These are phyloP conservation scores for Drosophila trapezifrons DNA, from an alignment of 1,140 invertebrate genomes.

Conservation along the genomic window DNA sequence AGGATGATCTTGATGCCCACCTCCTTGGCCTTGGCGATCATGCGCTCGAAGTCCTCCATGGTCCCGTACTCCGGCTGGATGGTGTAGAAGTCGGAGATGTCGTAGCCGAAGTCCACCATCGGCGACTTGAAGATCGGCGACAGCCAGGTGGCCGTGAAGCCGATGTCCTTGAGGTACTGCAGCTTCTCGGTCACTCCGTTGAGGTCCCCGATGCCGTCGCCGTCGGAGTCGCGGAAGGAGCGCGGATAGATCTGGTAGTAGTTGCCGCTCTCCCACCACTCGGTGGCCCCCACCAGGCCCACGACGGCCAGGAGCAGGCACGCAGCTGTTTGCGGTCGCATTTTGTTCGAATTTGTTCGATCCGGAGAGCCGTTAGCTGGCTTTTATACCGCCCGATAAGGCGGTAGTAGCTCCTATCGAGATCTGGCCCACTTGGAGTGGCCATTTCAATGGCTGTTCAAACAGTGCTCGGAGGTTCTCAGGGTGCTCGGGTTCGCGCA, in stretches of 20 bases:
- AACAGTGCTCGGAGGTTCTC: conserved; percentile 45
- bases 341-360: conserved; percentile 53
- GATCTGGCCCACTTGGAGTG: conserved; percentile 45
- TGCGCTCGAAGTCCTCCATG: conserved; percentile 88
- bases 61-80: conserved; percentile 90
- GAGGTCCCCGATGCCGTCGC: conserved; percentile 91
- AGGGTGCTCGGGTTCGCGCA: conserved; percentile 22
- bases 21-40: conserved; percentile 87
- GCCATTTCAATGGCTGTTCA: conserved; percentile 60
- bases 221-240: conserved; percentile 90
- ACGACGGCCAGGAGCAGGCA: conserved; percentile 44
- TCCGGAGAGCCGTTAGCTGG: not conserved
- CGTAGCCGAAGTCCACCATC: conserved; percentile 90
- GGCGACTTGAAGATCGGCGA: conserved; percentile 89
- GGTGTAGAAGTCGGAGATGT: conserved; percentile 90
- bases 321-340: conserved; percentile 54
- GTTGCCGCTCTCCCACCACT: conserved; percentile 90
- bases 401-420: conserved; percentile 29
- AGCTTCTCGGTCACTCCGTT: conserved; percentile 85
- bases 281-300: conserved; percentile 44
- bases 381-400: conserved; percentile 69
- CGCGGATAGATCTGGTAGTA: conserved; percentile 92
- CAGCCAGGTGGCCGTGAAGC: conserved; percentile 88
- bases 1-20: conserved; percentile 87
- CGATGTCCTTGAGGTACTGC: conserved; percentile 85